Base-by-base conservation (phyloP, 2,797 vertebrate genomes). In the Acanthurus tractus region DNA sequence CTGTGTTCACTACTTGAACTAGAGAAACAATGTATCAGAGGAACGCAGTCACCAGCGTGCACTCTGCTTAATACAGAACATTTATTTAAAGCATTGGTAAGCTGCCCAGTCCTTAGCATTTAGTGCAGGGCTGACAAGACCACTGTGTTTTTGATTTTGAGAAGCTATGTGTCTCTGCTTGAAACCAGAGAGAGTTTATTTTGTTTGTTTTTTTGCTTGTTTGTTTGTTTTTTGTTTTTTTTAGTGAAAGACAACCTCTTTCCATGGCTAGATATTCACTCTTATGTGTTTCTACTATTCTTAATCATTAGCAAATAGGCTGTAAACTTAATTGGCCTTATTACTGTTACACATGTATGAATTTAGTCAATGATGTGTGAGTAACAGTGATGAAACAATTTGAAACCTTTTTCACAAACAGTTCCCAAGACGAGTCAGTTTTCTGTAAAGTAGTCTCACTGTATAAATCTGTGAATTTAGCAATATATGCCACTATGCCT, bases 281-380 rank as follows among this genome's bases (percentile, higher is more conserved):
- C 63, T 48, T 48, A 13, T 70, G 74, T 40, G 17, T 68, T 75
- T 70, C 34, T 59, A 34, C 78, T 50, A 45, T 45, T 61, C 76
- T 74, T 29, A 10, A 86, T 78, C 75, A 78, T 79, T 78, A 82
- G 73, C 74, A 72, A 67, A 79, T 70, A 76, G 79, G 59, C 79
- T 68, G 34, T 62, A 53, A 82, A 76, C 42, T 62, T 83, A 79
- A 87, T 82, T 88, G 76, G 74, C 64, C 74, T 83, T 76, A 87
- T 86, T 55, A 72, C 50, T 63, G 54, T 65, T 68, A 73, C 22
- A 59, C 61, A 55, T 40, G 81, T 77, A 81, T 49, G 34, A 78
- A 68, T 79, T 75, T 76, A 88, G 84, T 76, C 77, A 90, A 81
- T 84, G 68, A 83, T 65, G 81, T 76, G 83, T 79, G 64, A 86